Percentiles rank a stretch among this genome's conserved stretches.
These are phyloP conservation scores for Pangasius sanitwongsei DNA, from an alignment of 2,797 vertebrate genomes.

Conservation along the genomic window DNA sequence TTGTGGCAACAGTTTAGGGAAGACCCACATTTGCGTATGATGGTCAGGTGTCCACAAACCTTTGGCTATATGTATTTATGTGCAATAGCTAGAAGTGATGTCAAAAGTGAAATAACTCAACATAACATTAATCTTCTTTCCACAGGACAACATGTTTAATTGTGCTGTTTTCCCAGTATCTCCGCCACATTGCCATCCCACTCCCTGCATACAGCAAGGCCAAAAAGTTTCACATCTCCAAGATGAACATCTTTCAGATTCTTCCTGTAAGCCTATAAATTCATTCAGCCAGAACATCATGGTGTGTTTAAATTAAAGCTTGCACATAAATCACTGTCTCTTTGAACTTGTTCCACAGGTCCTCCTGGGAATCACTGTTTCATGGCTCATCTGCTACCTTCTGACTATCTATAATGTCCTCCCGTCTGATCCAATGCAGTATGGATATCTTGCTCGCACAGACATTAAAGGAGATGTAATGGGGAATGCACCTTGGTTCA, in stretches of 20 bases:
- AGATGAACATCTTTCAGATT: constrained; percentile 88
- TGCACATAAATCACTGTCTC: background rate
- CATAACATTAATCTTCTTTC: background rate
- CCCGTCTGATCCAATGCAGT: constrained; percentile 74
- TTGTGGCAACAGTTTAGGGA: background rate
- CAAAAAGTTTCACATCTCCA: constrained; percentile 78
- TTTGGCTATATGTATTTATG: background rate
- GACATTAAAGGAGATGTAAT: constrained; percentile 85
- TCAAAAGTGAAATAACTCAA: background rate
- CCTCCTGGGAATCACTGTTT: constrained; percentile 86
- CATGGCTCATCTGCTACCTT: constrained; percentile 89
- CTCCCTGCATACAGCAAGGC: constrained; percentile 79
- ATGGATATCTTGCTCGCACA: constrained; percentile 88
- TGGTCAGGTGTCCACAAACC: background rate
- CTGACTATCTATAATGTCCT: constrained; percentile 82
- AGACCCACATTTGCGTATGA: background rate
- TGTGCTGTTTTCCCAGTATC: constrained; percentile 95
- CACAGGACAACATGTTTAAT: constrained; percentile 88
- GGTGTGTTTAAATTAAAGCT: background rate
- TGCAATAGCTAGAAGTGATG: background rate
- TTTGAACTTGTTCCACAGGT: constrained; percentile 76
- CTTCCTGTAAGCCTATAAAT: constrained; percentile 82
- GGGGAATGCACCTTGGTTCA: constrained; percentile 86
- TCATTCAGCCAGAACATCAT: background rate
- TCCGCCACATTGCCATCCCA: constrained; percentile 82